phyloP scores from a whole-genome alignment of 2,888 invertebrate species.

The Dilophus febrilis region DNA sequence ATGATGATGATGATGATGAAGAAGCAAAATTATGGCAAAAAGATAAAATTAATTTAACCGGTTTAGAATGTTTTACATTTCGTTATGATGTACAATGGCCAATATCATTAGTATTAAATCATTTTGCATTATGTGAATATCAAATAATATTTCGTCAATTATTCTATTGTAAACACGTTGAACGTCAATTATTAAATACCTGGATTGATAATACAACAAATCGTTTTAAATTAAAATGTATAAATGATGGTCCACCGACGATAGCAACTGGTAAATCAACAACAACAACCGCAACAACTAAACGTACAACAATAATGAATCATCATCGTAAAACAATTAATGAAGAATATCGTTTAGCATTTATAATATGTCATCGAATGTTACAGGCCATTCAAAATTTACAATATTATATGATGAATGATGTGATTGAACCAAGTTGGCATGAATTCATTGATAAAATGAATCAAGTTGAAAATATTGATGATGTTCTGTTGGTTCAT shows the following conservation, averaged over 20 bases:
- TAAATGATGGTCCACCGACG: too few relatives aligned
- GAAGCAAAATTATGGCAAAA: conserved; percentile 49
- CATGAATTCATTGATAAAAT: conserved; percentile 72
- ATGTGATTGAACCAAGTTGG: conserved; percentile 95
- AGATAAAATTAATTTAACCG: conserved; percentile 52
- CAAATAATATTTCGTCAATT: conserved; percentile 94
- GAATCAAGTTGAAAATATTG: conserved; percentile 61
- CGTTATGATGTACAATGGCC: conserved; percentile 94
- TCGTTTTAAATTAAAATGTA: too few relatives aligned
- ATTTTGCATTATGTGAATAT: conserved; percentile 80
- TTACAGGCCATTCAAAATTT: conserved; percentile 90
- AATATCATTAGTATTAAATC: conserved; percentile 77
- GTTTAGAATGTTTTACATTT: conserved; percentile 85
- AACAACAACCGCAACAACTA: too few relatives aligned
- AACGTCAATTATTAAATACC: conserved; percentile 69
- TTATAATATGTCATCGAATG: conserved; percentile 87
- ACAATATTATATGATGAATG: conserved; percentile 97
- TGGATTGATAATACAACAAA: conserved; percentile 17
- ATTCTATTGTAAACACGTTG: conserved; percentile 91
- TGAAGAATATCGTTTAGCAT: conserved; percentile 67
- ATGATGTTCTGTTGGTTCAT: conserved; percentile 76
- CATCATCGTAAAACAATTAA: conserved; percentile 30
- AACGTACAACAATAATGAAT: conserved; percentile 45
- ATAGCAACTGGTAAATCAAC: too few relatives aligned
- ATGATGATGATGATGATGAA: too few relatives aligned